Percentiles rank a stretch among this genome's conserved stretches.
phyloP scores from a whole-genome alignment of 2,113 vertebrate species.

The Carassius auratus region DNA sequence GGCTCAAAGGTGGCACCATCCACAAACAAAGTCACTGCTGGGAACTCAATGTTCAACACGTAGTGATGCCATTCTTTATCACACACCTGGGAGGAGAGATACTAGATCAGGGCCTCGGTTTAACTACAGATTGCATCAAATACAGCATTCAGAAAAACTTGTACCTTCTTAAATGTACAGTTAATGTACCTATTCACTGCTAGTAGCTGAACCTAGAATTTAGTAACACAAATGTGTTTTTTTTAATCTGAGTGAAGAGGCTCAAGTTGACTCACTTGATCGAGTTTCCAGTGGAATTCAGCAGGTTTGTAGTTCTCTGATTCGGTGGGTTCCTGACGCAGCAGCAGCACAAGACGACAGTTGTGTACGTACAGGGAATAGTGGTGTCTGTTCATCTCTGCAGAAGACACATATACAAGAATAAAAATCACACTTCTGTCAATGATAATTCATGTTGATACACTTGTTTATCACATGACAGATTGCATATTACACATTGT shows the following conservation, averaged over 20 bases:
- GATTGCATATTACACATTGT: background rate
- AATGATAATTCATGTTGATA: background rate
- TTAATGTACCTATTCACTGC: background rate
- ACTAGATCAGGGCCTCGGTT: background rate
- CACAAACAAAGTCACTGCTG: conserved; percentile 85
- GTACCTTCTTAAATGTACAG: background rate
- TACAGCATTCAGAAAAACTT: background rate
- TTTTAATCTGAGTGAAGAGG: background rate
- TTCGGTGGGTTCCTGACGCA: conserved; percentile 88
- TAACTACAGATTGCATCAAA: background rate
- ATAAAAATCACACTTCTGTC: background rate
- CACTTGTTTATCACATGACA: conserved; percentile 4
- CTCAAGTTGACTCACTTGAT: conserved; percentile 78
- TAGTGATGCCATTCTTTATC: conserved; percentile 99
- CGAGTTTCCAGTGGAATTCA: conserved; percentile 96
- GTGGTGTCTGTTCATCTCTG: conserved; percentile 96
- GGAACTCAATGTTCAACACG: conserved; percentile 89
- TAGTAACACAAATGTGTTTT: background rate
- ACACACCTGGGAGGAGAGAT: conserved; percentile 80
- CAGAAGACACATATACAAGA: conserved; percentile 9
- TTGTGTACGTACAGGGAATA: conserved; percentile 91
- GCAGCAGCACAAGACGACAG: conserved; percentile 89
- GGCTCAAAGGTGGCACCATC: conserved; percentile 89
- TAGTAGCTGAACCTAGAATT: background rate
- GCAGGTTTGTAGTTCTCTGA: conserved; percentile 89